Evolutionary conservation across 2,888 invertebrate genomes (phyloP).

Genomic region (Agrilus biguttatus): DNA sequence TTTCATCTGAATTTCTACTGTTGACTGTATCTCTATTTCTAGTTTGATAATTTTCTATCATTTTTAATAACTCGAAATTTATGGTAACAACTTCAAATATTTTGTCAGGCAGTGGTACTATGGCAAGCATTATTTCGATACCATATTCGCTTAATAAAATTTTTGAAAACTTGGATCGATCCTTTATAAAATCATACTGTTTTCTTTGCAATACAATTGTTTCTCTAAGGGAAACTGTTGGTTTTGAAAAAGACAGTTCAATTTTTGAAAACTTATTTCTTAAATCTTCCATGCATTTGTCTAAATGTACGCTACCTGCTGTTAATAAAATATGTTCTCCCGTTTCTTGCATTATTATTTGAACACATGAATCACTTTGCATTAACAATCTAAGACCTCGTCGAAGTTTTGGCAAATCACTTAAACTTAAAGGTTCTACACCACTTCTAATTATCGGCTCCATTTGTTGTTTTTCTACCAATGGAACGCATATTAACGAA

Average conservation of each 20-base stretch:
- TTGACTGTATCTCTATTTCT: constrained; percentile 10
- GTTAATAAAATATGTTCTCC: constrained; percentile 93
- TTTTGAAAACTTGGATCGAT: constrained; percentile 7
- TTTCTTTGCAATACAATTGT: constrained; percentile 71
- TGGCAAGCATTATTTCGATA: constrained; percentile 50
- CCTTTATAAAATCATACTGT: constrained; percentile 75
- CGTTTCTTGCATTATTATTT: constrained; percentile 77
- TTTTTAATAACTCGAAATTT: constrained; percentile 55
- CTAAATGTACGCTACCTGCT: constrained; percentile 93
- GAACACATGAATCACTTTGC: constrained; percentile 89
- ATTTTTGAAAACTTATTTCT: constrained; percentile 68
- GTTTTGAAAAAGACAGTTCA: constrained; percentile 80
- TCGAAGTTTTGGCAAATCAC: constrained; percentile 59
- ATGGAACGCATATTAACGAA: constrained; percentile 69
- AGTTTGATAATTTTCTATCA: constrained; percentile 31
- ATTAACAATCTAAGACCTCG: constrained; percentile 74
- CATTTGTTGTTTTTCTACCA: constrained; percentile 68
- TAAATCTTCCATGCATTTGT: constrained; percentile 89
- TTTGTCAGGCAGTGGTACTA: constrained; percentile 58
- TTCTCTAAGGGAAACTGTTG: constrained; percentile 93
- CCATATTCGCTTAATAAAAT: constrained; percentile 10
- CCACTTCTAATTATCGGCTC: constrained; percentile 86
- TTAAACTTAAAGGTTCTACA: constrained; percentile 70
- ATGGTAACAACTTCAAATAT: constrained; percentile 59
- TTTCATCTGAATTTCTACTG: constrained; percentile 21